phyloP scores from a whole-genome alignment of 2,888 invertebrate genomes.

The Ophonus ardosiacus region DNA sequence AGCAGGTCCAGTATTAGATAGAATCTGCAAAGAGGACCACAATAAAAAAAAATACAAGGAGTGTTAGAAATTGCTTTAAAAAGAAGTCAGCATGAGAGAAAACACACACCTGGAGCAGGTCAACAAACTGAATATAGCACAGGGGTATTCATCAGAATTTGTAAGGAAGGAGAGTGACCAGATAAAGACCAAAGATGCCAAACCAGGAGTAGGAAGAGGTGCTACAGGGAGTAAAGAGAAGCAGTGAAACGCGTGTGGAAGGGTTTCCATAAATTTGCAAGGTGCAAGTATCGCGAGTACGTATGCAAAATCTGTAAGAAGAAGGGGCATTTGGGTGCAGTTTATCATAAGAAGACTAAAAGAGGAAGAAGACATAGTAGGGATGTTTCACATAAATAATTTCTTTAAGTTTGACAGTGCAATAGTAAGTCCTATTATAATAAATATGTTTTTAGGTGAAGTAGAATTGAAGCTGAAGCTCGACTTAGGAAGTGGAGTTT shows the following conservation, averaged over 20 bases:
- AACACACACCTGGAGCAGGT: no score
- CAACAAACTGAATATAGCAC: no score
- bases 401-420: not conserved
- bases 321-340: not conserved
- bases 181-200: not conserved
- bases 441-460: conserved; percentile 15
- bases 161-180: no score
- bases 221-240: not conserved
- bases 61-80: no score
- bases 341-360: not conserved
- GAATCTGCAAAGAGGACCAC: no score
- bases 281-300: no score
- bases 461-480: not conserved
- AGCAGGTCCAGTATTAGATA: no score
- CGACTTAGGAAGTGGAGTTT: conserved; percentile 11
- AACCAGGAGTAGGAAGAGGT: not conserved
- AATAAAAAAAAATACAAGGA: no score
- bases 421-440: not conserved
- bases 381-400: not conserved
- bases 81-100: no score
- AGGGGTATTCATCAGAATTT: no score
- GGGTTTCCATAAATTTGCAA: not conserved
- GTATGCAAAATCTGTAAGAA: no score
- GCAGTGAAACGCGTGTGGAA: not conserved
- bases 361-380: not conserved